phyloP scores from a whole-genome alignment of 2,113 vertebrate species.

The Henicopernis longicauda region DNA sequence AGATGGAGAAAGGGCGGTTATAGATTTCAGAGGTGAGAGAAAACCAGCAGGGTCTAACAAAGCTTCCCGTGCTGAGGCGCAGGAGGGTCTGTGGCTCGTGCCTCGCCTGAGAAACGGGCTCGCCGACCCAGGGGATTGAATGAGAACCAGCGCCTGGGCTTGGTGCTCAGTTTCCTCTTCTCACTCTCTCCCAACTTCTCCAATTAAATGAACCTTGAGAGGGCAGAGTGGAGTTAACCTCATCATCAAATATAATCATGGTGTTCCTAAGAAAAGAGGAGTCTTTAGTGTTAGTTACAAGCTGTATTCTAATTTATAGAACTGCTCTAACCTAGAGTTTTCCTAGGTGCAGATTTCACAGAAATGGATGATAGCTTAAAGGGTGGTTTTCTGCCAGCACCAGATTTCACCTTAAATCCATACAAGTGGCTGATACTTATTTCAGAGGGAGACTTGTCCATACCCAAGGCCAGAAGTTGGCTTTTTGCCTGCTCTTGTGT shows the following conservation, averaged over 20 bases:
- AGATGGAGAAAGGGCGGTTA: no score
- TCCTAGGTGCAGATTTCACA: background rate
- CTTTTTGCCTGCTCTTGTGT: background rate
- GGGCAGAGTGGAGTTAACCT: background rate
- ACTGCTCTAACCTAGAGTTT: background rate
- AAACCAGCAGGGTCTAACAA: rapidly evolving
- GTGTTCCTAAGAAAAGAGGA: background rate
- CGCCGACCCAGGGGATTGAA: rapidly evolving
- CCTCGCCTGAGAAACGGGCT: rapidly evolving
- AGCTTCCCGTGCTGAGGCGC: background rate
- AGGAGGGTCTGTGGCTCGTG: rapidly evolving
- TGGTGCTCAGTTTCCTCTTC: background rate
- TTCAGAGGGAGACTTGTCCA: background rate
- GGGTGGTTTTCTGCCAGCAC: background rate
- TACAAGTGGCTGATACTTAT: background rate
- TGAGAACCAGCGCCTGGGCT: rapidly evolving
- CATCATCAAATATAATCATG: rapidly evolving
- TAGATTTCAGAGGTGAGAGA: background rate
- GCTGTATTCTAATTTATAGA: background rate
- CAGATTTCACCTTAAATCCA: background rate
- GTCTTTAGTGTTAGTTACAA: background rate
- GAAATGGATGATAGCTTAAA: background rate
- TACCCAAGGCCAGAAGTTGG: background rate
- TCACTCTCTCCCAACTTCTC: background rate
- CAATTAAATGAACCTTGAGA: background rate